Conservation (phyloP, 2,113 vertebrate species). For the Diadophis punctatus region DNA sequence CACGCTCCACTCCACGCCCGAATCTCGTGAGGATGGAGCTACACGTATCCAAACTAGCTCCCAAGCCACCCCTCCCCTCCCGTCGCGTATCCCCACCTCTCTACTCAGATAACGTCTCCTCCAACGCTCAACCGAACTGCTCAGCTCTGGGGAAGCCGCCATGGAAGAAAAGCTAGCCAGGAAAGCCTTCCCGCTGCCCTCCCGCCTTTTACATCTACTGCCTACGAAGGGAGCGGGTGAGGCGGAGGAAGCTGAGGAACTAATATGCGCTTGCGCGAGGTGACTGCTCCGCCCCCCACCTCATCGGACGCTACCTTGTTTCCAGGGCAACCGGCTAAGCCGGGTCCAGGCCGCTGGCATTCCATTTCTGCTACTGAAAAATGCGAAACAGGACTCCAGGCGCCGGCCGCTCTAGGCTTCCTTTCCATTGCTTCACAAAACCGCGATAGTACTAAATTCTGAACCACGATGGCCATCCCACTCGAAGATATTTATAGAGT, state of each 20-base stretch:
- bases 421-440: neutral
- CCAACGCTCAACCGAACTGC: neutral
- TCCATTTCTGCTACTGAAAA: neutral
- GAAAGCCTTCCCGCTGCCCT: too few relatives aligned
- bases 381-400: neutral
- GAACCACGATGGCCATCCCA: neutral
- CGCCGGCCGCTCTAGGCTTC: neutral
- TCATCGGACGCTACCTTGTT: neutral
- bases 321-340: neutral
- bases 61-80: too few relatives aligned
- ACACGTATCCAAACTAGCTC: neutral
- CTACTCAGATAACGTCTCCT: neutral
- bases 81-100: neutral
- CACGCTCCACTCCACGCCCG: too few relatives aligned
- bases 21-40: neutral
- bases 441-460: neutral
- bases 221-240: fast-evolving
- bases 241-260: fast-evolving
- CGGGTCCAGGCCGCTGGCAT: neutral
- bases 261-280: neutral
- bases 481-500: neutral
- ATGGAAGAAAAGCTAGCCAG: neutral
- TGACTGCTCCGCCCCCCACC: neutral
- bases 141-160: neutral
- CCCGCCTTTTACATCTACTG: neutral